These are phyloP conservation scores for Tachuris rubrigastra DNA, from an alignment of 2,113 vertebrate species.

Conservation along the genomic window DNA sequence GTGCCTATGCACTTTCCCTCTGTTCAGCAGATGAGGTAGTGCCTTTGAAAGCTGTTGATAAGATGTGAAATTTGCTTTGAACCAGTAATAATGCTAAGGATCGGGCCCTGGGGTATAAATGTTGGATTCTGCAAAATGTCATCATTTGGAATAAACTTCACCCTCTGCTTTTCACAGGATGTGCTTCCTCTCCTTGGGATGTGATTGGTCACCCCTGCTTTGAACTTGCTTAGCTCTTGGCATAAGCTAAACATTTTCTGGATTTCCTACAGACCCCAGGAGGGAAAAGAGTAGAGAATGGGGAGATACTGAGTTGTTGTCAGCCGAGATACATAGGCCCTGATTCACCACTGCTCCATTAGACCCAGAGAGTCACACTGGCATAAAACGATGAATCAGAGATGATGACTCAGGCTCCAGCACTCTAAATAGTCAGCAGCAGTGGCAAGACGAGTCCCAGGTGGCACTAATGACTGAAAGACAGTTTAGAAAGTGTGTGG, in stretches of 20 bases:
- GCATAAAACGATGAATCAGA: conserved; percentile 38
- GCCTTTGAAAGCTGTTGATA: not conserved
- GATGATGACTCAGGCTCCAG: conserved; percentile 38
- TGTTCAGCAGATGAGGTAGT: not conserved
- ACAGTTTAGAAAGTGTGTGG: not conserved
- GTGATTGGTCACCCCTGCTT: not conserved
- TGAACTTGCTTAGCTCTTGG: not conserved
- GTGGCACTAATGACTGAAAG: conserved; percentile 13
- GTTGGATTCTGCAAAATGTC: not conserved
- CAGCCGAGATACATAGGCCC: not conserved
- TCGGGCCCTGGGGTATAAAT: not conserved
- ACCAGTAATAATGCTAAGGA: not conserved
- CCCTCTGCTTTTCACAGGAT: not conserved
- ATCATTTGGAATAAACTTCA: not conserved
- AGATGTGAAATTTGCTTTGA: not conserved
- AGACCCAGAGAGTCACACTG: not conserved
- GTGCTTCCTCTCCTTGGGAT: not conserved
- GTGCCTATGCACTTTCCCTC: not conserved
- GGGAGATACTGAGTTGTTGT: not conserved
- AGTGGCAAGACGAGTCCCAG: not conserved
- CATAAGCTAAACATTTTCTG: not conserved
- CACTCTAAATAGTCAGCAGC: conserved; percentile 5
- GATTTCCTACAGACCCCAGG: not conserved
- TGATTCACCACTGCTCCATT: not conserved
- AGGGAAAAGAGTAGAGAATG: not conserved